Percentiles rank a stretch among this genome's conserved stretches.
Conservation (phyloP, 2,888 invertebrate species). For the Drosophila mimica region DNA sequence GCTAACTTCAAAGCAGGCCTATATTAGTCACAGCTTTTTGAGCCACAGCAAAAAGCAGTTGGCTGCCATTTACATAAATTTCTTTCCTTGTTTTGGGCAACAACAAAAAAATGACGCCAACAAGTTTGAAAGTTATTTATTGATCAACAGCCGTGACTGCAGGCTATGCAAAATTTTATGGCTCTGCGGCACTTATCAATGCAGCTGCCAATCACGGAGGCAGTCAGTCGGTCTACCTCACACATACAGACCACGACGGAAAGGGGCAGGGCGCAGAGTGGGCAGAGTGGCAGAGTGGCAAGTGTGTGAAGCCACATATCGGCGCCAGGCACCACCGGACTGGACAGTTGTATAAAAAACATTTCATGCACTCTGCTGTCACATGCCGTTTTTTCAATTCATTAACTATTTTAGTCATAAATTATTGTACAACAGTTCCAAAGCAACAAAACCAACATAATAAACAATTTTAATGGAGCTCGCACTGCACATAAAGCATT, state of each 20-base stretch:
- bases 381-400: slow-evolving; percentile 71
- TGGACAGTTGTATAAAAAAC: slow-evolving; percentile 58
- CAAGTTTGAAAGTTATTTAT: slow-evolving; percentile 14
- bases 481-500: slow-evolving; percentile 19
- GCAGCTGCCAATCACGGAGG: slow-evolving; percentile 63
- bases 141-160: slow-evolving; percentile 24
- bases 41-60: slow-evolving; percentile 8
- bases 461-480: slow-evolving; percentile 11
- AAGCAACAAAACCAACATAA: slow-evolving; percentile 26
- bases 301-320: slow-evolving; percentile 42
- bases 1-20: slow-evolving; percentile 16
- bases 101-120: neutral
- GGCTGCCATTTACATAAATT: slow-evolving; percentile 13
- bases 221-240: slow-evolving; percentile 41
- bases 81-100: slow-evolving; percentile 20
- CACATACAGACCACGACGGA: neutral
- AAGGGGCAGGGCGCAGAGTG: too few species aligned
- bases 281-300: neutral
- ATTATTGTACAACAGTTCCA: slow-evolving; percentile 45
- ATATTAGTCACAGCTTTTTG: slow-evolving; percentile 34
- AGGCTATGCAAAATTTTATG: slow-evolving; percentile 48
- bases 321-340: slow-evolving; percentile 39
- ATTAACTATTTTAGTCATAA: slow-evolving; percentile 73
- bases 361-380: slow-evolving; percentile 63
- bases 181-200: slow-evolving; percentile 56